Conservation (phyloP, 1,140 invertebrate genomes). For the Tenebrio molitor region DNA sequence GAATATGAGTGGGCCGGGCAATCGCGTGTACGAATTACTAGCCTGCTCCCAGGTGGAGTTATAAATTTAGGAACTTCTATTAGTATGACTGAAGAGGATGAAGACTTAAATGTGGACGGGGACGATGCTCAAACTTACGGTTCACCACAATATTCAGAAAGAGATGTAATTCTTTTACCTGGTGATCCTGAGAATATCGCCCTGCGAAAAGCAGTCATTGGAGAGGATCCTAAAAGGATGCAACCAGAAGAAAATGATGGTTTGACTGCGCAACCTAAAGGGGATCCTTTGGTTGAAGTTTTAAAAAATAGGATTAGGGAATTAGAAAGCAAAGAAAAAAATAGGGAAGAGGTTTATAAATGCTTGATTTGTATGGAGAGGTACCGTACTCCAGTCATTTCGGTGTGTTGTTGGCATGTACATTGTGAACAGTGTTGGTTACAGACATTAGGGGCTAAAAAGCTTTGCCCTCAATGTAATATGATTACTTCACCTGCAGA, state of each 20-base stretch:
- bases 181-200: constrained; percentile 70
- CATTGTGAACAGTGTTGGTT: constrained; percentile 96
- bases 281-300: constrained; percentile 80
- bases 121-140: constrained; percentile 92
- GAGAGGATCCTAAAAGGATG: constrained; percentile 54
- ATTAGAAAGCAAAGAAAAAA: constrained; percentile 70
- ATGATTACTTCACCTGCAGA: constrained; percentile 92
- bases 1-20: constrained; percentile 89
- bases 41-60: constrained; percentile 79
- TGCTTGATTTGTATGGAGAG: constrained; percentile 92
- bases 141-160: constrained; percentile 85
- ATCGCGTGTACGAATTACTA: constrained; percentile 78
- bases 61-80: constrained; percentile 71
- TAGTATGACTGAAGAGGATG: constrained; percentile 67
- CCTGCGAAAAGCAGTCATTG: constrained; percentile 73
- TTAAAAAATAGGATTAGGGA: constrained; percentile 79
- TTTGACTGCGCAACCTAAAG: constrained; percentile 58
- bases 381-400: constrained; percentile 92
- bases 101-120: constrained; percentile 69
- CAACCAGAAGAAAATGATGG: constrained; percentile 35
- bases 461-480: constrained; percentile 95
- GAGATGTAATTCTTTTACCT: constrained; percentile 76
- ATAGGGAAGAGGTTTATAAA: constrained; percentile 74
- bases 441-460: constrained; percentile 90
- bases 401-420: constrained; percentile 96